A percentile compares a stretch with the other conserved stretches of the same genome.
Conservation (phyloP, 2,888 invertebrate genomes). For the Eutolmus rufibarbis region DNA sequence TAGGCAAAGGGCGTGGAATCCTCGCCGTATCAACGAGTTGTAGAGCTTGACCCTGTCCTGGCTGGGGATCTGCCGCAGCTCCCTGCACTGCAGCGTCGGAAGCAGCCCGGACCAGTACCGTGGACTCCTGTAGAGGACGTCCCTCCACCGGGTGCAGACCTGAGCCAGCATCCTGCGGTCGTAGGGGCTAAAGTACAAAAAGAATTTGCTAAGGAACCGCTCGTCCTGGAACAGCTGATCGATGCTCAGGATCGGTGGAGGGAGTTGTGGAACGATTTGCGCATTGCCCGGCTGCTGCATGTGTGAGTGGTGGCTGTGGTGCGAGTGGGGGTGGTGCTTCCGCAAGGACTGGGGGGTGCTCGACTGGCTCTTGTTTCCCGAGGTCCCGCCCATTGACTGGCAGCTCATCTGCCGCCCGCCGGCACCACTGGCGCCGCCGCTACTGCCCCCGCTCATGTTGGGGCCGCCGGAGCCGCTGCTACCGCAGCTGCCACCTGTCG, state of each 20-base stretch:
- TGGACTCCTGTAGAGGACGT: conserved; percentile 85
- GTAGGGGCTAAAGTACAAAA: conserved; percentile 79
- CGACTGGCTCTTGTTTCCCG: conserved; percentile 53
- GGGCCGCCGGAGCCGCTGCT: background rate
- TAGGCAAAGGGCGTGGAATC: conserved; percentile 84
- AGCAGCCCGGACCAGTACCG: conserved; percentile 86
- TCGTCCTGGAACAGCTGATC: conserved; percentile 83
- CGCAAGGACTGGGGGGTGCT: conserved; percentile 60
- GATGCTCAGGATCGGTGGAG: conserved; percentile 71
- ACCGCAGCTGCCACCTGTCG: conserved; percentile 37
- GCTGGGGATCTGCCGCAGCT: conserved; percentile 71
- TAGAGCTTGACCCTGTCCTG: conserved; percentile 72
- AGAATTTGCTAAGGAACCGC: conserved; percentile 83
- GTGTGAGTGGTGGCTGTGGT: conserved; percentile 56
- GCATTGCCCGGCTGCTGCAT: conserved; percentile 55
- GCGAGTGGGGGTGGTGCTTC: conserved; percentile 60
- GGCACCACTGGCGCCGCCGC: conserved; percentile 12
- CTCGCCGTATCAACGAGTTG: conserved; percentile 81
- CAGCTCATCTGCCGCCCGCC: conserved; percentile 30
- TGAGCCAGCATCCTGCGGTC: conserved; percentile 83
- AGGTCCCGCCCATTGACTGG: background rate
- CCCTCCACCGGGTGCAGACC: conserved; percentile 87
- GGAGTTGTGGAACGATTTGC: conserved; percentile 62
- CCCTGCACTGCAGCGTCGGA: conserved; percentile 86
- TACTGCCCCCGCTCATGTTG: background rate